phyloP scores from a whole-genome alignment of 2,797 vertebrate genomes.

The Manis javanica region DNA sequence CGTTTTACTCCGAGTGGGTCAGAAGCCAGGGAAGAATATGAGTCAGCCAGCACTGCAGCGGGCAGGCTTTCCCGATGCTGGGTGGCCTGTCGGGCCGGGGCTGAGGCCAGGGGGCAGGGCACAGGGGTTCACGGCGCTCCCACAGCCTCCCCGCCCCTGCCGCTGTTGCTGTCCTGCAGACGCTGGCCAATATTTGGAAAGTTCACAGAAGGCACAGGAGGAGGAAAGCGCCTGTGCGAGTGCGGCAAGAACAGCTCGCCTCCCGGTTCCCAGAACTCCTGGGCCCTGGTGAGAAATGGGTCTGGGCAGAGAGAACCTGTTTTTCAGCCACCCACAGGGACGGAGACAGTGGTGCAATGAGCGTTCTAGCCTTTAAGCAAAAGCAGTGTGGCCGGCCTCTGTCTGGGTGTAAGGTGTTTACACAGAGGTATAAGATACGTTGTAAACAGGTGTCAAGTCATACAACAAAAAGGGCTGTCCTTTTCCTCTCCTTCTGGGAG shows the following conservation, averaged over 20 bases:
- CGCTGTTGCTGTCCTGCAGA: not conserved
- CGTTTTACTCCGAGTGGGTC: not conserved
- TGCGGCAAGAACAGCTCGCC: not conserved
- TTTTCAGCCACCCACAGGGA: not conserved
- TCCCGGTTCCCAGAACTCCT: not conserved
- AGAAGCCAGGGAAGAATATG: not conserved
- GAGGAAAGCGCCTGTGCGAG: not conserved
- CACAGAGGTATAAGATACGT: rapidly evolving
- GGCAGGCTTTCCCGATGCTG: not conserved
- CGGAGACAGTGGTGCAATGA: rapidly evolving
- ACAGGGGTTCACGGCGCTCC: rapidly evolving
- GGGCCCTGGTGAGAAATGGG: not conserved
- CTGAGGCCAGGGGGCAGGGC: not conserved
- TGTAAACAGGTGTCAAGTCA: not conserved
- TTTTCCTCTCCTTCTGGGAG: not conserved
- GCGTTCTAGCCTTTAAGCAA: not conserved
- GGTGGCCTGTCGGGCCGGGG: not conserved
- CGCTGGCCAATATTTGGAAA: not conserved
- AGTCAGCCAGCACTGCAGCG: rapidly evolving
- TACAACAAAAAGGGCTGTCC: rapidly evolving
- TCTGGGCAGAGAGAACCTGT: not conserved
- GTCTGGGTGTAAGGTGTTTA: not conserved
- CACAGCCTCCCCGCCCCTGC: not conserved
- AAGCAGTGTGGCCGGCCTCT: not conserved
- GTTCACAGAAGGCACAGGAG: not conserved